Evolutionary conservation across 1,140 invertebrate genomes (phyloP).

Genomic region (Tribolium madens): DNA sequence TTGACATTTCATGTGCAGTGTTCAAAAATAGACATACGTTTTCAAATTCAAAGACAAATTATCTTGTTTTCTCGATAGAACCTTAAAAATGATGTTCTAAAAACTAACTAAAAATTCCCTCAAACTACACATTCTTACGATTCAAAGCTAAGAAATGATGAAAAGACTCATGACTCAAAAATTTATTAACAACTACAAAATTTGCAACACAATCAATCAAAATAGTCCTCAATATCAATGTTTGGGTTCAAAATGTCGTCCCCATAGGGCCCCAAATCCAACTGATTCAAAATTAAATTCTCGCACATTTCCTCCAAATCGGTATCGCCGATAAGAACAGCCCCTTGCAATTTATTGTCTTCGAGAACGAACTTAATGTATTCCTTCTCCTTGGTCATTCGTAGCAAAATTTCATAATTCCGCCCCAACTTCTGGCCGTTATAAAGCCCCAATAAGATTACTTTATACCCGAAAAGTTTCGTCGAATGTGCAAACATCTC

Average conservation of each 20-base stretch:
- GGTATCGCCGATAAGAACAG: conserved; percentile 96
- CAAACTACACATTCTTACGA: too few relatives aligned
- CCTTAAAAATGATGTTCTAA: too few relatives aligned
- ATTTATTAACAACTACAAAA: conserved; percentile 1
- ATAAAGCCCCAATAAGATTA: conserved; percentile 92
- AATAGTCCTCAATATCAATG: conserved; percentile 99
- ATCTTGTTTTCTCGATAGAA: too few relatives aligned
- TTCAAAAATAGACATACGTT: too few relatives aligned
- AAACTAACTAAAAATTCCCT: too few relatives aligned
- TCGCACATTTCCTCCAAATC: conserved; percentile 98
- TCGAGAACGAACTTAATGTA: conserved; percentile 93
- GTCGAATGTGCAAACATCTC: conserved; percentile 98
- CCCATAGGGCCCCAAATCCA: conserved; percentile 89
- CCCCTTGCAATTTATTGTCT: conserved; percentile 90
- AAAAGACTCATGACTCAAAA: too few relatives aligned
- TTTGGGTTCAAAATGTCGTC: conserved; percentile 95
- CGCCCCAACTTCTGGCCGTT: conserved; percentile 91
- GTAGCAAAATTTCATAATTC: conserved; percentile 88
- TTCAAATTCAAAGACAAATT: too few relatives aligned
- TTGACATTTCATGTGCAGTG: too few relatives aligned
- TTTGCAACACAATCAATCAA: conserved; percentile 79
- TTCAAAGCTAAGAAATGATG: too few relatives aligned
- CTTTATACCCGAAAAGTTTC: conserved; percentile 94
- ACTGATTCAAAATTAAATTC: conserved; percentile 95
- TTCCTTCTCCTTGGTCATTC: conserved; percentile 86